phyloP scores from a whole-genome alignment of 2,888 invertebrate species.

The Himalopsyche tibetana region DNA sequence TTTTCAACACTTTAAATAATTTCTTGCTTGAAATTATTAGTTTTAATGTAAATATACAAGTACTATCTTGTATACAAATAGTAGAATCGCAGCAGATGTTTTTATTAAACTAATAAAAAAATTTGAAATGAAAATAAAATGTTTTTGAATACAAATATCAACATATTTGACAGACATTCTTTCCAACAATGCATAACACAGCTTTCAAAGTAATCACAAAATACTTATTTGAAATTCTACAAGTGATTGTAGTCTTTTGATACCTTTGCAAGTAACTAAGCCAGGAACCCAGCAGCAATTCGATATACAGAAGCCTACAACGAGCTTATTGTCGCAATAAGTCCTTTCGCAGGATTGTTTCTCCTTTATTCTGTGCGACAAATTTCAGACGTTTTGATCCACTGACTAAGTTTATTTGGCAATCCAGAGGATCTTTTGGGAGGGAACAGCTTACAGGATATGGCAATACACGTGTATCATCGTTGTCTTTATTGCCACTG shows the following conservation, averaged over 20 bases:
- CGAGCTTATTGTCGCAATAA: slow-evolving; percentile 40
- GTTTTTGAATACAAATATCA: too few relatives aligned
- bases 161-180: too few relatives aligned
- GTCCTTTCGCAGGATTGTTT: slow-evolving; percentile 13
- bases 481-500: slow-evolving; percentile 16
- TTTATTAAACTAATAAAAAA: too few relatives aligned
- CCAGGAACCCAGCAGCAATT: slow-evolving; percentile 17
- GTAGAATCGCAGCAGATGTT: too few relatives aligned
- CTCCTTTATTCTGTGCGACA: background rate
- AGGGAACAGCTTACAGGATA: slow-evolving; percentile 1
- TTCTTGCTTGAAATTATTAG: too few relatives aligned
- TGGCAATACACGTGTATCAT: slow-evolving; percentile 35
- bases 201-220: too few relatives aligned
- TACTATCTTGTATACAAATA: too few relatives aligned
- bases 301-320: slow-evolving; percentile 30
- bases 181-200: too few relatives aligned
- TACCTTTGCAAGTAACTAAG: background rate
- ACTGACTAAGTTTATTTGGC: slow-evolving; percentile 21
- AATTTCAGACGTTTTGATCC: slow-evolving; percentile 29
- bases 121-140: too few relatives aligned
- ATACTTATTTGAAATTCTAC: background rate
- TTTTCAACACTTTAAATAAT: too few relatives aligned
- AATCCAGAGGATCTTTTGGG: background rate
- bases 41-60: too few relatives aligned
- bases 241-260: background rate